Evolutionary conservation across 1,140 invertebrate genomes (phyloP).

Genomic region (Maconellicoccus hirsutus): DNA sequence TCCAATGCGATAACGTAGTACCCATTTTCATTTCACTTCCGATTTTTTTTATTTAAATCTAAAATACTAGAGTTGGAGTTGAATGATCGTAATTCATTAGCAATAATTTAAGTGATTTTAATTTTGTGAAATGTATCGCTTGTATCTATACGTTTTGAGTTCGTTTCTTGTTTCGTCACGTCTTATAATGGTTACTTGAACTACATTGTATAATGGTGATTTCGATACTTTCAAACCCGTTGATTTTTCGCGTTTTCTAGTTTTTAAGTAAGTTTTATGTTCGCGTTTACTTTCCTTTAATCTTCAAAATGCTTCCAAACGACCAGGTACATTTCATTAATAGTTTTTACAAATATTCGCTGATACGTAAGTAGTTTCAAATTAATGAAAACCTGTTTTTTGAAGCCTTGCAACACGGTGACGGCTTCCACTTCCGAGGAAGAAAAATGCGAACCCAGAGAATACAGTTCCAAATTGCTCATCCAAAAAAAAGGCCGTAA

Average conservation of each 20-base stretch:
- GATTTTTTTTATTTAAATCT: too few relatives aligned
- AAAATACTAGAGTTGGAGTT: too few relatives aligned
- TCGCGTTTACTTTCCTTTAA: too few relatives aligned
- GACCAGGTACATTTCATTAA: conserved; percentile 26
- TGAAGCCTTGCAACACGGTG: conserved; percentile 17
- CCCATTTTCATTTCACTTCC: background rate
- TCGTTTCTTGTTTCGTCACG: background rate
- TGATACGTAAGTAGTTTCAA: background rate
- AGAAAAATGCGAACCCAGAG: conserved; percentile 22
- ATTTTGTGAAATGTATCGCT: too few relatives aligned
- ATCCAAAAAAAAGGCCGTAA: conserved; percentile 27
- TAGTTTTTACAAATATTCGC: too few relatives aligned
- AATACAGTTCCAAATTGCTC: conserved; percentile 19
- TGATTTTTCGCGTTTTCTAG: background rate
- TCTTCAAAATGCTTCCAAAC: conserved; percentile 25
- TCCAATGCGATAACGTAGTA: background rate
- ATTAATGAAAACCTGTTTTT: background rate
- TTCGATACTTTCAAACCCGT: background rate
- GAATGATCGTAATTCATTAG: too few relatives aligned
- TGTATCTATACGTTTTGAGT: too few relatives aligned
- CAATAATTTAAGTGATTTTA: too few relatives aligned
- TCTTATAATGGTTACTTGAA: conserved; percentile 1
- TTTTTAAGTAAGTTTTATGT: background rate
- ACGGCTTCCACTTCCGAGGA: conserved; percentile 12
- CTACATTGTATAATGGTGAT: background rate